Percentiles rank a stretch among this genome's conserved stretches.
phyloP scores from a whole-genome alignment of 1,140 invertebrate species.

The Mactra quadrangularis region DNA sequence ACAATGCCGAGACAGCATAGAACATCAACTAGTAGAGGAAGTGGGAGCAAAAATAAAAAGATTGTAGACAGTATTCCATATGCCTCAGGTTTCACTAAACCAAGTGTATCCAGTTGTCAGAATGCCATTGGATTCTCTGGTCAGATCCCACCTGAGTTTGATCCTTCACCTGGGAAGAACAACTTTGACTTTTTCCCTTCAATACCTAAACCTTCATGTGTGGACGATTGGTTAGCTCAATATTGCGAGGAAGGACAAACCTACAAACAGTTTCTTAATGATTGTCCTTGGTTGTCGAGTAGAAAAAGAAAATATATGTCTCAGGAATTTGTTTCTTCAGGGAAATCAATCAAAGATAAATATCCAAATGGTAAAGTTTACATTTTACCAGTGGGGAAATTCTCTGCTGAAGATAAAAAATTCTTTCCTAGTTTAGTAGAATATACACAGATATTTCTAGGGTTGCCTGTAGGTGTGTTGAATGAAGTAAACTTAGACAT shows the following conservation, averaged over 20 bases:
- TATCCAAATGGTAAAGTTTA: conserved; percentile 79
- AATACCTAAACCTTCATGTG: conserved; percentile 71
- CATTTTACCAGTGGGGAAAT: conserved; percentile 74
- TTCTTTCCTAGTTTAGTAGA: conserved; percentile 68
- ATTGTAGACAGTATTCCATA: conserved; percentile 58
- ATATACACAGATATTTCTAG: conserved; percentile 74
- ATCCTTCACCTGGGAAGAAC: not conserved
- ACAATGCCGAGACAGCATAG: conserved; percentile 41
- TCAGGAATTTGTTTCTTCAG: conserved; percentile 69
- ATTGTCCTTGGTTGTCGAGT: conserved; percentile 74
- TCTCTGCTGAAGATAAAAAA: conserved; percentile 61
- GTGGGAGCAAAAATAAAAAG: not conserved
- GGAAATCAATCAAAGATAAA: conserved; percentile 70
- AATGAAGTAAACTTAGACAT: conserved; percentile 68
- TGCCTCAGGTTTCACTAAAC: conserved; percentile 67
- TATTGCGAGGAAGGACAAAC: conserved; percentile 79
- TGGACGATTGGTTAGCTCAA: conserved; percentile 80
- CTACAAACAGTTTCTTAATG: conserved; percentile 69
- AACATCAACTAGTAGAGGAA: conserved; percentile 30
- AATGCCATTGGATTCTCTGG: conserved; percentile 65
- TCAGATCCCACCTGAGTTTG: conserved; percentile 60
- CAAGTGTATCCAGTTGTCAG: conserved; percentile 39
- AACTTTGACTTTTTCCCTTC: conserved; percentile 67
- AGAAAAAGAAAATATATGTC: conserved; percentile 71
- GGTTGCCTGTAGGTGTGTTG: conserved; percentile 72